A percentile compares a stretch with the other conserved stretches of the same genome.
phyloP scores from a whole-genome alignment of 2,797 vertebrate species.

The Notamacropus eugenii region DNA sequence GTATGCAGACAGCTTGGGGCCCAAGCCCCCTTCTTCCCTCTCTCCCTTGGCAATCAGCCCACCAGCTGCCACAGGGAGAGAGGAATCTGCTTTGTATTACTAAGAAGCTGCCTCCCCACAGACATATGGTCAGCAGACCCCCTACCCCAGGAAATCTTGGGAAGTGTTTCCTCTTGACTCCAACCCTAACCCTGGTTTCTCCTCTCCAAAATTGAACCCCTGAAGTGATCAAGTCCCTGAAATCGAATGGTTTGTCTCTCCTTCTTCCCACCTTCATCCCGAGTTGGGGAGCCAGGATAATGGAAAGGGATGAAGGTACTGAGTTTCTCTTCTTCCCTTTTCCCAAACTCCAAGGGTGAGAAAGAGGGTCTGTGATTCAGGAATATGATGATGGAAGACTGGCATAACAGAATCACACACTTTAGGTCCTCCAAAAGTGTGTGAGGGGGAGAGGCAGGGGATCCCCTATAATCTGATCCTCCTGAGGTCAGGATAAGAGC shows the following conservation, averaged over 20 bases:
- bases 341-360: not conserved
- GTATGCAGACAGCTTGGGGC: conserved; percentile 13
- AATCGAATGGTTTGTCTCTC: not conserved
- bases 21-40: conserved; percentile 14
- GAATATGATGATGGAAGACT: not conserved
- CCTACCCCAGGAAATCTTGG: conserved; percentile 30
- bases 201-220: not conserved
- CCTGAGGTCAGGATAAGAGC: not conserved
- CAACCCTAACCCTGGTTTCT: not conserved
- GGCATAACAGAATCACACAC: not conserved
- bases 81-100: conserved; percentile 74
- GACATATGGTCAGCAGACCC: conserved; percentile 74
- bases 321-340: not conserved
- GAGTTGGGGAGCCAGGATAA: not conserved
- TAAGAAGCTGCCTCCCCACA: conserved; percentile 11
- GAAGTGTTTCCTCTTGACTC: conserved; percentile 56
- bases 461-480: not conserved
- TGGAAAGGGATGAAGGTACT: not conserved
- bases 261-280: not conserved
- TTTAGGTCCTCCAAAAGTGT: not conserved
- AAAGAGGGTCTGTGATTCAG: not conserved
- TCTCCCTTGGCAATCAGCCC: conserved; percentile 64
- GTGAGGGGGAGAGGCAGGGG: not conserved
- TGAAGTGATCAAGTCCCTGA: not conserved
- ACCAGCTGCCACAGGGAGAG: conserved; percentile 68